Base-by-base conservation (phyloP, 2,113 vertebrate genomes). In the Scomber scombrus region DNA sequence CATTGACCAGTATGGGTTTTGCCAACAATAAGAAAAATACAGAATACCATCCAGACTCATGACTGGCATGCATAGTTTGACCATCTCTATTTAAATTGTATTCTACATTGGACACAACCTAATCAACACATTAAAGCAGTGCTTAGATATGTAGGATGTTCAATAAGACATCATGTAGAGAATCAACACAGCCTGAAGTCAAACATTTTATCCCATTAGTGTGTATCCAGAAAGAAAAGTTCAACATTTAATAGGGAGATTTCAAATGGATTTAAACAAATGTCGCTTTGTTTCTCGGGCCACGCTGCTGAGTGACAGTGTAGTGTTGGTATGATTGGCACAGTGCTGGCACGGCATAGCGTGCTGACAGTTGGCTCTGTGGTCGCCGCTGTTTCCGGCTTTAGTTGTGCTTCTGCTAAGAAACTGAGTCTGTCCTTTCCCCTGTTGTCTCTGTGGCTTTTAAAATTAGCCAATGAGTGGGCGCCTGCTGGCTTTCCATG, bases 341-440 rank as follows among this genome's bases (percentile, higher is more conserved):
- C 18, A 15, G 19, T 2, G 61, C 29, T 43, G 58, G 67, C 49
- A 66, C 76, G 31, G 70, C 50, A 26, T 86, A 2, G 82, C 86
- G 74, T 92, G 91, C 87, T 57, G 43, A 54, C 91, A 81, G 87
- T 90, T 91, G 73, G 16, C 50, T 77, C 51, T 94, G 93, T 93
- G 93, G 94, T 93, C 14, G 21, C 67, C 15, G 47, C 11, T 0
- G 76, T 88, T 93, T 92, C 89, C 83, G 65, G 45, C 66, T 18
- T 29, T 40, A 18, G 62, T 11, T 63, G 52, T 52, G 47, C 40
- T 82, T 88, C 78, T 86, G 78, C 79, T 66, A 40, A 82, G 66
- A 88, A 81, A 72, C 55, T 21, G 56, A 1, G 12, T 18, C 2
- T 10, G 52, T 67, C 21, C 11, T 52, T 76, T 60, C 47, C 68